A percentile compares a stretch with the other conserved stretches of the same genome.
Evolutionary conservation across 1,140 invertebrate genomes (phyloP).

Genomic region (Tetragnatha versicolor): DNA sequence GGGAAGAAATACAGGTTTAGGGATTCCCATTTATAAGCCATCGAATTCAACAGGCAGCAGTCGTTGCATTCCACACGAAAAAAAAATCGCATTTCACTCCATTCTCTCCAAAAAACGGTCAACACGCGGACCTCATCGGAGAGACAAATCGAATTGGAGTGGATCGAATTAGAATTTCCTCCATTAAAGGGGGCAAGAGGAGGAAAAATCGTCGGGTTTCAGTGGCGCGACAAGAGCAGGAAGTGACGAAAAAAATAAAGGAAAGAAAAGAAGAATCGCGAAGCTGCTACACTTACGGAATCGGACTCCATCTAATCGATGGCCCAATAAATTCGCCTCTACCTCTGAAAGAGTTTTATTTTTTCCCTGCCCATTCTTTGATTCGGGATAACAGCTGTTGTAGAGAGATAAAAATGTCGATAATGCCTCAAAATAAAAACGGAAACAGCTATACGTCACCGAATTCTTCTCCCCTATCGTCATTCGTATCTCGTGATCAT

Average conservation of each 20-base stretch:
- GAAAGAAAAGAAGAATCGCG: not conserved
- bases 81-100: no score
- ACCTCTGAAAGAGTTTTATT: not conserved
- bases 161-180: slow-evolving; percentile 10
- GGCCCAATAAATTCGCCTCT: slow-evolving; percentile 13
- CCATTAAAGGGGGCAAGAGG: not conserved
- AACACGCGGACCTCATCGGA: no score
- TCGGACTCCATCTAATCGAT: slow-evolving; percentile 26
- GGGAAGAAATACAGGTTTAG: no score
- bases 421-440: not conserved
- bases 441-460: slow-evolving; percentile 19
- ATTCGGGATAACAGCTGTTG: slow-evolving; percentile 18
- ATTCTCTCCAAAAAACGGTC: no score
- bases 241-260: slow-evolving; percentile 1
- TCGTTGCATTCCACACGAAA: no score
- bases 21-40: no score
- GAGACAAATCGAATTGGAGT: no score
- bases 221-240: not conserved
- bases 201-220: not conserved
- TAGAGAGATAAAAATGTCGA: not conserved
- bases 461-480: not conserved
- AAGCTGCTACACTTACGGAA: slow-evolving; percentile 6
- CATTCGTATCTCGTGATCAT: no score
- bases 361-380: not conserved
- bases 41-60: no score